Conservation (phyloP, 2,113 vertebrate genomes). For the Passer domesticus region DNA sequence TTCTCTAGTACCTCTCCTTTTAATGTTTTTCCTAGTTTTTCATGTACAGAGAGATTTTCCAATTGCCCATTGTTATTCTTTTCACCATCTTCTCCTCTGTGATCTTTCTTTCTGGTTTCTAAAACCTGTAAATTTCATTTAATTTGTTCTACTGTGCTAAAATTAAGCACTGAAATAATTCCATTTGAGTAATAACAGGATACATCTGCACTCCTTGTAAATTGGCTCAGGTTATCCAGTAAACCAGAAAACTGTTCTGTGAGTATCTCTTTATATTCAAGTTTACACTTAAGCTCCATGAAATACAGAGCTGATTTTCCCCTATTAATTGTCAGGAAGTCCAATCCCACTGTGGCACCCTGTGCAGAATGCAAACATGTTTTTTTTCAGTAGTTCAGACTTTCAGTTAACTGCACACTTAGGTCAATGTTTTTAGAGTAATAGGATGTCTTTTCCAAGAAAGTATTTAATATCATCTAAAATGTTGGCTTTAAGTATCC, state of each 20-base stretch:
- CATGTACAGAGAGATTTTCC: slow-evolving; percentile 47
- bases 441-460: background rate
- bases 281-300: background rate
- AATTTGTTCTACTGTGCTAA: slow-evolving; percentile 54
- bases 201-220: slow-evolving; percentile 55
- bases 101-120: slow-evolving; percentile 2
- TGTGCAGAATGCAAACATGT: background rate
- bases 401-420: background rate
- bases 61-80: slow-evolving; percentile 39
- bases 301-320: slow-evolving; percentile 16
- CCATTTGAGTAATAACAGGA: slow-evolving; percentile 41
- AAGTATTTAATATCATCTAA: background rate
- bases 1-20: background rate
- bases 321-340: background rate
- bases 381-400: slow-evolving; percentile 17
- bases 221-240: slow-evolving; percentile 62
- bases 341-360: background rate
- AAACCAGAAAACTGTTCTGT: slow-evolving; percentile 56
- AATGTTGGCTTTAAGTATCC: too few species aligned
- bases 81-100: background rate
- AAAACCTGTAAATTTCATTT: slow-evolving; percentile 54
- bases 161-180: slow-evolving; percentile 62
- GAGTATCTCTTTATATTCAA: slow-evolving; percentile 5
- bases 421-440: background rate
- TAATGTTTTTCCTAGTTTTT: slow-evolving; percentile 1